Percentiles rank a stretch among this genome's conserved stretches.
These are phyloP conservation scores for Intellagama lesueurii DNA, from an alignment of 2,797 vertebrate species.

Conservation along the genomic window DNA sequence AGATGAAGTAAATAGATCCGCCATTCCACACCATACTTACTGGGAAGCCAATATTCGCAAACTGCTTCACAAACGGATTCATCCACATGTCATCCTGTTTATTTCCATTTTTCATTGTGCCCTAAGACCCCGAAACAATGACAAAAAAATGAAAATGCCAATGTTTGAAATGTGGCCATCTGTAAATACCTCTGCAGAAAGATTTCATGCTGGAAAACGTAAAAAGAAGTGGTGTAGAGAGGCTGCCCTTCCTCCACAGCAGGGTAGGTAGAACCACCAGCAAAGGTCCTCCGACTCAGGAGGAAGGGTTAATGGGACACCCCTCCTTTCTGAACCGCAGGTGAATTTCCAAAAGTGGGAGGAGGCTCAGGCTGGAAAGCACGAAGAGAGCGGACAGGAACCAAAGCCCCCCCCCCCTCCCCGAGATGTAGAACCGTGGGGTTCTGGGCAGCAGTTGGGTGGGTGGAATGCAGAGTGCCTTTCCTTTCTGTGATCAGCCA, in stretches of 20 bases:
- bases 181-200: no score
- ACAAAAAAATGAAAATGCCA: slow-evolving; percentile 2
- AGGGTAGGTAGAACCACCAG: neutral
- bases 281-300: neutral
- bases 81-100: slow-evolving; percentile 97
- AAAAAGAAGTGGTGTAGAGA: no score
- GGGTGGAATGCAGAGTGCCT: no score
- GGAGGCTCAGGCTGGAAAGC: neutral
- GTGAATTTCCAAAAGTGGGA: neutral
- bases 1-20: neutral
- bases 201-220: no score
- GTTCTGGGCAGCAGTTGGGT: no score
- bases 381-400: neutral
- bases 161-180: neutral
- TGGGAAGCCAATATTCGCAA: slow-evolving; percentile 92
- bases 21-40: slow-evolving; percentile 80
- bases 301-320: no score
- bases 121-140: slow-evolving; percentile 78
- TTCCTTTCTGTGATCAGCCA: no score
- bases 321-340: neutral
- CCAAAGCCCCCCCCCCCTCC: no score
- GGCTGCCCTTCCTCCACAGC: no score
- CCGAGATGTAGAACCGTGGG: no score
- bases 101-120: slow-evolving; percentile 90
- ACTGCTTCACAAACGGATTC: slow-evolving; percentile 95